Evolutionary conservation across 2,797 vertebrate species (phyloP), one percentile per base, ranked within the genome.

Genomic region (Hydrophis major): DNA sequence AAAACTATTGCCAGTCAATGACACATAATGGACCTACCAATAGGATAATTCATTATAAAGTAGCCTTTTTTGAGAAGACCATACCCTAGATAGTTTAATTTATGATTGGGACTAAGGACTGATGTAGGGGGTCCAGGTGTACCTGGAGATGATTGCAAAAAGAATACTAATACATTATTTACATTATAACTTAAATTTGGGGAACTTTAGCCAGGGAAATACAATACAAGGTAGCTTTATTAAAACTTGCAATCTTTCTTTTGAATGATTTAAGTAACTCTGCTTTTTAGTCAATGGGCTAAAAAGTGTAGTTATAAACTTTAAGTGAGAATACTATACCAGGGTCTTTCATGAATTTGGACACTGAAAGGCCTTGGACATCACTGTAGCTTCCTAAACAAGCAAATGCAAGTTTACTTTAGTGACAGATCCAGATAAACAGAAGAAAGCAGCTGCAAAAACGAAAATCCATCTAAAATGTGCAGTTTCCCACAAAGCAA

Each of bases 381-480:
- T 95, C 92, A 95, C 91, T 93, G 90, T 74, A 50, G 78, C 96
- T 94, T 96, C 91, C 92, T 96, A 97, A 98, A 97, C 95, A 96
- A 94, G 69, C 27, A 86, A 93, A 92, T 92, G 93, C 88, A 96
- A 95, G 96, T 95, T 97, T 97, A 95, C 95, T 96, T 97, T 96
- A 94, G 96, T 94, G 95, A 92, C 95, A 97, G 96, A 97, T 95
- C 92, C 95, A 97, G 97, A 97, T 96, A 97, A 98, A 97, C 97
- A 97, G 95, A 94, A 96, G 92, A 91, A 97, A 93, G 94, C 97
- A 98, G 97, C 97, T 98, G 97, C 95, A 96, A 94, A 95, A 96
- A 97, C 94, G 96, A 97, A 97, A 97, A 95, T 94, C 96, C 94
- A 91, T 60, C 86, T 50, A 93, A 93, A 93, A 91, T 86, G 90